Evolutionary conservation across 2,888 invertebrate genomes (phyloP).

Genomic region (Brenthis ino): DNA sequence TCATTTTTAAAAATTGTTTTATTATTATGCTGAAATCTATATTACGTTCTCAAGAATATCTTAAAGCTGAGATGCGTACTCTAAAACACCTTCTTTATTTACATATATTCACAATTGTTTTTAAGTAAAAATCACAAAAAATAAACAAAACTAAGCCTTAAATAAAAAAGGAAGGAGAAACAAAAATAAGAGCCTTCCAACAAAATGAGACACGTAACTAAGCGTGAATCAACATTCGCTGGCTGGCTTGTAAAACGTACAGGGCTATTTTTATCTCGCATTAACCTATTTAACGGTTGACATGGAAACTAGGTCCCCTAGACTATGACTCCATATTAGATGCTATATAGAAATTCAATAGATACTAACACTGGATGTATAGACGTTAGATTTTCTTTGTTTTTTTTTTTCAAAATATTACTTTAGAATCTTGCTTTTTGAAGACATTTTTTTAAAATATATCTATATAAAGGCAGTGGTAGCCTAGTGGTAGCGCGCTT

Average conservation of each 20-base stretch:
- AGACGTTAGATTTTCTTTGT: not conserved
- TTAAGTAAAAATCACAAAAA: not conserved
- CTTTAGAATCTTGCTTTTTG: no score
- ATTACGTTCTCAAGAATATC: no score
- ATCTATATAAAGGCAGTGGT: no score
- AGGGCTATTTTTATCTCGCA: slow-evolving; percentile 17
- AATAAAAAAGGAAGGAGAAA: not conserved
- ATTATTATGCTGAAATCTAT: no score
- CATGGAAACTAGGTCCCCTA: slow-evolving; percentile 19
- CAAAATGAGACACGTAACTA: slow-evolving; percentile 21
- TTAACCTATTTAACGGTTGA: slow-evolving; percentile 19
- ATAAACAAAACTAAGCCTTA: not conserved
- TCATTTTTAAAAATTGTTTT: no score
- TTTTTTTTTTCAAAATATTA: not conserved
- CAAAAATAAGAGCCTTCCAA: not conserved
- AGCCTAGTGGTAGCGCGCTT: no score
- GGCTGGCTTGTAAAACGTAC: slow-evolving; percentile 17
- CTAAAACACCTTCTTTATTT: no score
- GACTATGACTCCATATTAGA: not conserved
- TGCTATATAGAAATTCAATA: no score
- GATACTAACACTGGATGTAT: not conserved
- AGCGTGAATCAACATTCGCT: slow-evolving; percentile 16
- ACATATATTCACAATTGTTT: no score
- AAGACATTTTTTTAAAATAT: no score
- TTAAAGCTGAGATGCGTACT: no score